These are phyloP conservation scores for Lynx canadensis DNA, from an alignment of 2,113 vertebrate species.

Conservation along the genomic window DNA sequence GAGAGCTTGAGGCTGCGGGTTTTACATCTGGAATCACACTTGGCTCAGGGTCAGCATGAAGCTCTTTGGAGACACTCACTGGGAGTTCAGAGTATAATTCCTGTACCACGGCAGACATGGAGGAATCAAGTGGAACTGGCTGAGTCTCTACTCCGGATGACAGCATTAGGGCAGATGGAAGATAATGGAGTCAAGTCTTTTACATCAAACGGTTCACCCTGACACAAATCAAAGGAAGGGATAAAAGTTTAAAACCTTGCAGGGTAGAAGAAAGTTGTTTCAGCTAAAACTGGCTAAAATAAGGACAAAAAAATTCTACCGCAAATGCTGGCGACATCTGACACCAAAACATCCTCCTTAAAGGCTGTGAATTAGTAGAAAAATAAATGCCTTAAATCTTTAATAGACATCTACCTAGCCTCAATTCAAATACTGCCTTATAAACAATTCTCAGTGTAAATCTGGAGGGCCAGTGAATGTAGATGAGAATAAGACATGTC, in stretches of 20 bases:
- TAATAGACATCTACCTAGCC: background rate
- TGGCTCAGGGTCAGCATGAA: constrained; percentile 66
- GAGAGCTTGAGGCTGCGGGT: background rate
- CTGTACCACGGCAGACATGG: constrained; percentile 73
- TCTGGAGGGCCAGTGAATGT: background rate
- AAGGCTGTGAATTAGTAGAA: background rate
- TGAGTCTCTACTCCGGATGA: constrained; percentile 81
- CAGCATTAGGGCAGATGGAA: constrained; percentile 82
- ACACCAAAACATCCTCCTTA: background rate
- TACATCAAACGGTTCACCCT: constrained; percentile 74
- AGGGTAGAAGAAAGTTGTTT: constrained; percentile 37
- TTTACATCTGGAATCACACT: constrained; percentile 62
- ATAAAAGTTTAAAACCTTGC: constrained; percentile 69
- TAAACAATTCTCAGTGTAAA: constrained; percentile 31
- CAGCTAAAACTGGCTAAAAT: constrained; percentile 27
- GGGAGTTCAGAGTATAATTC: constrained; percentile 74
- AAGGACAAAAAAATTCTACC: constrained; percentile 33
- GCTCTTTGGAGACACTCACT: constrained; percentile 61
- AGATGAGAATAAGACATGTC: background rate
- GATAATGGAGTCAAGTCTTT: constrained; percentile 57
- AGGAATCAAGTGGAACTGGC: constrained; percentile 67
- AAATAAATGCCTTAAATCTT: constrained; percentile 20
- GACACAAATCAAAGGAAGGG: constrained; percentile 79
- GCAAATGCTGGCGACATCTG: constrained; percentile 19
- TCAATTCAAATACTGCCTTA: constrained; percentile 25